Evolutionary conservation across 2,113 vertebrate species (phyloP).

Genomic region (Chaenocephalus aceratus): DNA sequence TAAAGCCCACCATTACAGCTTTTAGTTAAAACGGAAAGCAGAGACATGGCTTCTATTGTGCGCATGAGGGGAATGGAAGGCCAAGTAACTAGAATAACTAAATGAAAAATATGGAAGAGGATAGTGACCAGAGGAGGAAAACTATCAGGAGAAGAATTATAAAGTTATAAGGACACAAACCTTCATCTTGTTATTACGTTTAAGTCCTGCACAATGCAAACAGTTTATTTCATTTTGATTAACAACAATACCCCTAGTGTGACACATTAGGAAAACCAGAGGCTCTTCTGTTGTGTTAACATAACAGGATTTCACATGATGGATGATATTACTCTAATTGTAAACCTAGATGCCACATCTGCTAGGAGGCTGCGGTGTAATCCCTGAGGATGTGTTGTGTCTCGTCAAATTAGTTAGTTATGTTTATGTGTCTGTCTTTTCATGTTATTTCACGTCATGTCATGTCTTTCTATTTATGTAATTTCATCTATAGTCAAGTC

Average conservation of each 20-base stretch:
- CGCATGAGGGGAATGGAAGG: not conserved
- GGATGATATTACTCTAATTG: conserved; percentile 70
- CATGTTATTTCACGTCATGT: too few relatives aligned
- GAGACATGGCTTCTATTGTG: not conserved
- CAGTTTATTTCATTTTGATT: conserved; percentile 52
- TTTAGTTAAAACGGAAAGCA: not conserved
- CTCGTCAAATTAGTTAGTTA: too few relatives aligned
- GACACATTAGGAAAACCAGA: conserved; percentile 9
- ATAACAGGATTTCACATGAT: conserved; percentile 68
- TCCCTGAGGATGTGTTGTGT: conserved; percentile 40
- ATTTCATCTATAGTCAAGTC: too few relatives aligned
- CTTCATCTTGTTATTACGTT: conserved; percentile 18
- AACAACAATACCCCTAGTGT: conserved; percentile 28
- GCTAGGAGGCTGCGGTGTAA: conserved; percentile 58
- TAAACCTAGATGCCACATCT: conserved; percentile 71
- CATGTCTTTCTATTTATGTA: too few relatives aligned
- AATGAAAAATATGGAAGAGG: not conserved
- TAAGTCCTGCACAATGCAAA: conserved; percentile 18
- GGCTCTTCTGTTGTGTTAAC: conserved; percentile 38
- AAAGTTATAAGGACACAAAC: not conserved
- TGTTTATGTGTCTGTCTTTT: too few relatives aligned
- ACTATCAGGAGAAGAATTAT: not conserved
- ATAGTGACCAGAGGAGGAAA: not conserved
- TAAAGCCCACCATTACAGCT: not conserved
- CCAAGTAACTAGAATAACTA: not conserved